A percentile compares a stretch with the other conserved stretches of the same genome.
Evolutionary conservation across 2,888 invertebrate species (phyloP).

Genomic region (Lysandra bellargus): DNA sequence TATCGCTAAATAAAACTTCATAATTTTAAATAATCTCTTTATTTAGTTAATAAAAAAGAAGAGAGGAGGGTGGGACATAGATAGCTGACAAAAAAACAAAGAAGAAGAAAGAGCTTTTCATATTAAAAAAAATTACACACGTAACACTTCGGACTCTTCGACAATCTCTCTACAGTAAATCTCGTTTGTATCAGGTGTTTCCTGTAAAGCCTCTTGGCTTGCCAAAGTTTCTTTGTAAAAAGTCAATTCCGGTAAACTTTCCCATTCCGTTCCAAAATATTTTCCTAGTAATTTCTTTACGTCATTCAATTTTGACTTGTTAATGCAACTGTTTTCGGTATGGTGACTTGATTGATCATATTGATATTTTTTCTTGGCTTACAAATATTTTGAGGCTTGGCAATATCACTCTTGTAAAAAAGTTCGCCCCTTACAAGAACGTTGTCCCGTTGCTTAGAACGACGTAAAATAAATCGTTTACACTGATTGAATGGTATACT

Average conservation of each 20-base stretch:
- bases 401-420: conserved; percentile 26
- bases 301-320: conserved; percentile 18
- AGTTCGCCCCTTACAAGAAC: conserved; percentile 26
- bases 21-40: too few species aligned
- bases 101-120: too few species aligned
- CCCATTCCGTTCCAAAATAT: conserved; percentile 28
- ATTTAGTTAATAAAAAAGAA: too few species aligned
- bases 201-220: too few species aligned
- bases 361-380: conserved; percentile 31
- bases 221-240: conserved; percentile 26
- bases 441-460: conserved; percentile 22
- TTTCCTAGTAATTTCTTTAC: conserved; percentile 28
- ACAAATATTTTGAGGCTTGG: conserved; percentile 29
- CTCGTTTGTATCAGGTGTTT: too few species aligned
- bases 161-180: too few species aligned
- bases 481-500: conserved; percentile 30
- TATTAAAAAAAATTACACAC: too few species aligned
- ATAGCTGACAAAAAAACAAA: too few species aligned
- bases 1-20: not conserved
- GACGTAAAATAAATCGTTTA: conserved; percentile 29
- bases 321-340: conserved; percentile 28
- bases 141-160: too few species aligned
- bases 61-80: too few species aligned
- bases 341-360: conserved; percentile 25
- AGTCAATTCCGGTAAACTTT: conserved; percentile 21